Percentiles rank a stretch among this genome's conserved stretches.
Evolutionary conservation across 2,888 invertebrate species (phyloP).

Genomic region (Dascillus cervinus): DNA sequence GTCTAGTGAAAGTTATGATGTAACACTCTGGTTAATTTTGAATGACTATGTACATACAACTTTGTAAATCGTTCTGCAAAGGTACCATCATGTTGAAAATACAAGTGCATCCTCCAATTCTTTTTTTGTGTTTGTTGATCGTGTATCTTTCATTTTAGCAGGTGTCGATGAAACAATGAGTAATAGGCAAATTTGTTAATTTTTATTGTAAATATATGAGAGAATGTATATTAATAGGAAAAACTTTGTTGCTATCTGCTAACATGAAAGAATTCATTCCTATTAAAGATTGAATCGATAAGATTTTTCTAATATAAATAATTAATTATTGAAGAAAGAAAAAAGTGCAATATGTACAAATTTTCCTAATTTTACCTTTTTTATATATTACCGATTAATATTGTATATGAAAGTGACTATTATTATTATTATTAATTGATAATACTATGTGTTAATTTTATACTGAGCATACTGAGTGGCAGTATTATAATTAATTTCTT

Average conservation of each 20-base stretch:
- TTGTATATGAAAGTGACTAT: conserved; percentile 39
- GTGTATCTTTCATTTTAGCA: conserved; percentile 9
- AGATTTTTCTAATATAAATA: no score
- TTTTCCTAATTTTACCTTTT: conserved; percentile 47
- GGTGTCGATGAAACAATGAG: background rate
- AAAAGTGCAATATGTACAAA: conserved; percentile 69
- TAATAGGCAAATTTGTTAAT: no score
- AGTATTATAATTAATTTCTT: conserved; percentile 38
- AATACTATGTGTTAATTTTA: conserved; percentile 39
- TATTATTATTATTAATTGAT: conserved; percentile 37
- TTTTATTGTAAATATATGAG: no score
- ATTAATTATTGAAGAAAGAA: conserved; percentile 44
- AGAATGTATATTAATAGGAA: background rate
- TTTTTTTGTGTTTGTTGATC: conserved; percentile 6
- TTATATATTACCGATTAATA: conserved; percentile 36
- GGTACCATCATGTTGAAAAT: conserved; percentile 9
- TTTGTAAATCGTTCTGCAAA: conserved; percentile 8
- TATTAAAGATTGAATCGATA: conserved; percentile 28
- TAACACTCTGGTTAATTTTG: no score
- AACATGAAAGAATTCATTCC: conserved; percentile 29
- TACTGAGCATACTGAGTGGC: conserved; percentile 42
- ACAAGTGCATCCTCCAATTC: conserved; percentile 8
- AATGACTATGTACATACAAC: conserved; percentile 11
- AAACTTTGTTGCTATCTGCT: conserved; percentile 17
- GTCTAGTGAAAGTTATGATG: no score